phyloP scores from a whole-genome alignment of 2,888 invertebrate genomes.

The Agelastica alni region DNA sequence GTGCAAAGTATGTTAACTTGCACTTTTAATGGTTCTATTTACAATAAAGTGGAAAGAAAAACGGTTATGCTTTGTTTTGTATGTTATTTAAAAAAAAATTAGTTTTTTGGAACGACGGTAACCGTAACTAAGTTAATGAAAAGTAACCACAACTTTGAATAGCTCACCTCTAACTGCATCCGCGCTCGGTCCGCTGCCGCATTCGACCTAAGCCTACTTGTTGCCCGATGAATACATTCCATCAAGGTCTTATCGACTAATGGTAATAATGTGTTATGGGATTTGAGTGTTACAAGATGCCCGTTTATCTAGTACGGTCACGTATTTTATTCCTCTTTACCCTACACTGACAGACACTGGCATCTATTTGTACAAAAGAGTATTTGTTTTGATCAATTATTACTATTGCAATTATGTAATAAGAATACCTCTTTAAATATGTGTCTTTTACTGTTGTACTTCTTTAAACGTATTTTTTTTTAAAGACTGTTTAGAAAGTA shows the following conservation, averaged over 20 bases:
- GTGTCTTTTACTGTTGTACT: too few species aligned
- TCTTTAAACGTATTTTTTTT: too few species aligned
- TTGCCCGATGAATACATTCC: conserved; percentile 42
- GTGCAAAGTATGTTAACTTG: too few species aligned
- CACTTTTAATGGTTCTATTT: too few species aligned
- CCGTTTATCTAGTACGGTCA: conserved; percentile 25
- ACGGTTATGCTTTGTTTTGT: background rate
- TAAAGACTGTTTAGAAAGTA: too few species aligned
- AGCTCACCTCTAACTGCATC: background rate
- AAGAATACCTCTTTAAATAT: too few species aligned
- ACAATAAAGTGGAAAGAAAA: background rate
- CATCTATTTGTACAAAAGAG: too few species aligned
- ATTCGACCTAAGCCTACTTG: conserved; percentile 47
- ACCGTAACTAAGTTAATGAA: background rate
- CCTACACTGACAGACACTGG: too few species aligned
- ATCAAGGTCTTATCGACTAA: conserved; percentile 37
- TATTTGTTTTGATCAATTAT: too few species aligned
- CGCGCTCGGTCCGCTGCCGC: conserved; percentile 25
- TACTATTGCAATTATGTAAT: too few species aligned
- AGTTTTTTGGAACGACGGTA: too few species aligned
- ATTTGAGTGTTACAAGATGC: conserved; percentile 14
- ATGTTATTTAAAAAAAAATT: background rate
- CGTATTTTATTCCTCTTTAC: too few species aligned
- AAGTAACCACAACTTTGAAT: background rate
- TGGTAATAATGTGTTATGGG: conserved; percentile 23